Base-by-base conservation (phyloP, 2,888 invertebrate species). In the Drosophila yooni region DNA sequence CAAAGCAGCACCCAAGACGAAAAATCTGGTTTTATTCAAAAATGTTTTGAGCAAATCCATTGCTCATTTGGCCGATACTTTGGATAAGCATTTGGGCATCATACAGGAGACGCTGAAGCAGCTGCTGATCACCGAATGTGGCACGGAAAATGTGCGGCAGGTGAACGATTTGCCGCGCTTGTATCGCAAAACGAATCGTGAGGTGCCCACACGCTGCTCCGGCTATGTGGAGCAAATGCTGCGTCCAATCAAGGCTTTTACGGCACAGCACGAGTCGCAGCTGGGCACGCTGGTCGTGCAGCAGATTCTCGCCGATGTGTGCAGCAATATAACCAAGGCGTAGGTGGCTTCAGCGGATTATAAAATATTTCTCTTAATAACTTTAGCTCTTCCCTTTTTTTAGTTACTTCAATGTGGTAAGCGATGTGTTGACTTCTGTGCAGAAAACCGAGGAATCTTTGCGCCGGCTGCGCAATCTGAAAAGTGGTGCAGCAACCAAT, bases 401-500 rank as follows among this genome's bases (percentile, higher is more conserved):
- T 91, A 95, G 95, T 86, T 97, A 97, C 93, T 95, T 94, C 90
- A 94, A 94, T 83, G 95, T 96, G 71, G 97, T 98, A 21, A 95
- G 95, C 87, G 98, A 98, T 93, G 98, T 99, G 2, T 94, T 99
- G 74, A 97, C 96, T 53, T 98, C 98, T 2, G 98, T 99, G 13
- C 97, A 97, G 92, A 98, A 97, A 94, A 99, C 99, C 82, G 99
- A 99, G 92, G 98, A 99, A 92, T 98, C 98, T 65, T 94, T 99
- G 78, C 95, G 97, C 91, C 95, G 98, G 84, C 94, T 99, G 91
- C 98, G 98, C 93, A 96, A 96, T 93, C 96, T 96, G 27, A 95
- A 97, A 75, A 96, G 96, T 70, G 96, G 96, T 15, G 63, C 72
- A 1, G 59, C 70, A 92, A 27, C 70, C 18, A 65, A 64, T 25